A percentile compares a stretch with the other conserved stretches of the same genome.
These are phyloP conservation scores for Dasyurus viverrinus DNA, from an alignment of 2,113 vertebrate genomes.

Conservation along the genomic window DNA sequence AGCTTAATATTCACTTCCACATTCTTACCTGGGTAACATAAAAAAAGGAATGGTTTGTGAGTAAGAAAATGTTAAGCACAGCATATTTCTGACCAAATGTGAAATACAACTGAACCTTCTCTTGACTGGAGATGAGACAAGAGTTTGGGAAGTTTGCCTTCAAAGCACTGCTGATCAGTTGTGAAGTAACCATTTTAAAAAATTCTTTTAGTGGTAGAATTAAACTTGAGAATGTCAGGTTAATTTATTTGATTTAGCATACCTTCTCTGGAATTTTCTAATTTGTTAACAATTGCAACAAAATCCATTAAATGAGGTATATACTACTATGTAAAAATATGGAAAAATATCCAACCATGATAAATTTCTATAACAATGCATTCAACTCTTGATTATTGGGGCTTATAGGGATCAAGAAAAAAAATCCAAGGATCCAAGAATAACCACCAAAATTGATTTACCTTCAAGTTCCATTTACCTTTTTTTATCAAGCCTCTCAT, in stretches of 20 bases:
- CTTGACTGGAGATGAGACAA: conserved; percentile 56
- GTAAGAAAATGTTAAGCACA: conserved; percentile 59
- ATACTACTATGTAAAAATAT: conserved; percentile 54
- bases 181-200: conserved; percentile 47
- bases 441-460: conserved; percentile 55
- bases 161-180: conserved; percentile 57
- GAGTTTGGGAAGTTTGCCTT: conserved; percentile 67
- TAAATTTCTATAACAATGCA: conserved; percentile 14
- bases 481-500: conserved; percentile 20
- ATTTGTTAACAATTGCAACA: conserved; percentile 67
- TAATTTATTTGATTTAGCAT: conserved; percentile 34
- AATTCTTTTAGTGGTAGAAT: conserved; percentile 64
- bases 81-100: conserved; percentile 55
- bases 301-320: conserved; percentile 51
- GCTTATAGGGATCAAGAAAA: conserved; percentile 16
- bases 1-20: conserved; percentile 74
- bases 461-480: conserved; percentile 48
- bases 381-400: conserved; percentile 13
- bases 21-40: conserved; percentile 69
- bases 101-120: conserved; percentile 50
- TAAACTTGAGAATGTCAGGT: conserved; percentile 55
- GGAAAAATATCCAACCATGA: conserved; percentile 44
- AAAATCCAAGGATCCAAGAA: background rate
- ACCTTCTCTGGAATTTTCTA: conserved; percentile 59
- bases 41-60: conserved; percentile 61